A percentile compares a stretch with the other conserved stretches of the same genome.
These are phyloP conservation scores for Ephestia elutella DNA, from an alignment of 1,140 invertebrate genomes.

Conservation along the genomic window DNA sequence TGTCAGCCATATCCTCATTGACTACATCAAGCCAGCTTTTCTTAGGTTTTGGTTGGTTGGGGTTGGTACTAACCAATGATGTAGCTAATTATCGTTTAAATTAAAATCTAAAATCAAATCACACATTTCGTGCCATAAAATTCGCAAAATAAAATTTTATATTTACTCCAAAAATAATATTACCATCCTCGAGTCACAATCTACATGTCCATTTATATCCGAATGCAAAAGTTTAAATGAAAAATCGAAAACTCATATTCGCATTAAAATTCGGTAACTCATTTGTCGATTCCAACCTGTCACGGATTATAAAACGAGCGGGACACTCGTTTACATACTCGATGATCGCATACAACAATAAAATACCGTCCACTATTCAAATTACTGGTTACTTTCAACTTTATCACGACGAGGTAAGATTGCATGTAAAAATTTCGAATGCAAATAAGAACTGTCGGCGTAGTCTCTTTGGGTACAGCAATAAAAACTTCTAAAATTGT, in stretches of 20 bases:
- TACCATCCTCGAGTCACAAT: too few relatives aligned
- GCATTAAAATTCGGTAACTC: slow-evolving; percentile 11
- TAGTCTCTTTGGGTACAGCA: slow-evolving; percentile 15
- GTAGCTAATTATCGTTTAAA: too few relatives aligned
- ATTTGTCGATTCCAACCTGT: slow-evolving; percentile 27
- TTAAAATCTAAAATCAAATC: too few relatives aligned
- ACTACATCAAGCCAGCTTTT: too few relatives aligned
- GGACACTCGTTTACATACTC: slow-evolving; percentile 25
- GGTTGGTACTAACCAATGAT: too few relatives aligned
- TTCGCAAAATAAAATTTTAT: too few relatives aligned
- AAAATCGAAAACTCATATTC: background rate
- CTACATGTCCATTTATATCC: too few relatives aligned
- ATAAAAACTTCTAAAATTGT: slow-evolving; percentile 36
- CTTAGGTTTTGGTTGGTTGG: too few relatives aligned
- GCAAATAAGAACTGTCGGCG: background rate
- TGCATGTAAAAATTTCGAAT: background rate
- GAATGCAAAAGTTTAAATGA: background rate
- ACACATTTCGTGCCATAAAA: too few relatives aligned
- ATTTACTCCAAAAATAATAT: too few relatives aligned
- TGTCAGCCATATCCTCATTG: too few relatives aligned
- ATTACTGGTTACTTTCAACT: background rate
- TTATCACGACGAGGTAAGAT: background rate
- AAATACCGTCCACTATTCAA: background rate
- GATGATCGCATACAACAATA: slow-evolving; percentile 18
- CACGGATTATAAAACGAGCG: slow-evolving; percentile 26